phyloP scores from a whole-genome alignment of 2,888 invertebrate genomes.

The Lamproptera curius region DNA sequence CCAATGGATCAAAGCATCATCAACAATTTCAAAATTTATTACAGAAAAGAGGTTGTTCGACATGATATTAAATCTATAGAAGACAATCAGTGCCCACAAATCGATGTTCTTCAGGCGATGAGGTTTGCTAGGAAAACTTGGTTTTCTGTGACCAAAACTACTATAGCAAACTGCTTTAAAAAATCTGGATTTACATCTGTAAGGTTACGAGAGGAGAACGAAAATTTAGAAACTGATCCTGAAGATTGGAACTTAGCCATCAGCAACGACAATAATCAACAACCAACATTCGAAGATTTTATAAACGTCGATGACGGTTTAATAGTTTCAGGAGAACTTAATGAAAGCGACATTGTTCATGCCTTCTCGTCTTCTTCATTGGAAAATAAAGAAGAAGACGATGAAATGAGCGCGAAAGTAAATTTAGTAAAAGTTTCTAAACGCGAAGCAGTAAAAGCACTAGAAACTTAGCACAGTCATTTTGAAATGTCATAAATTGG shows the following conservation, averaged over 20 bases:
- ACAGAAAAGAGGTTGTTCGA: no score
- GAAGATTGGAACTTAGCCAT: constrained; percentile 19
- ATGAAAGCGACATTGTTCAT: no score
- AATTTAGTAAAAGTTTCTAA: constrained; percentile 24
- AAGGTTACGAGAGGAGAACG: constrained; percentile 17
- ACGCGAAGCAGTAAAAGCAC: constrained; percentile 28
- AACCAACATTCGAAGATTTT: constrained; percentile 17
- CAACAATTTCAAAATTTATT: no score
- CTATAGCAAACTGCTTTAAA: constrained; percentile 4
- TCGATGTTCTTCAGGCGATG: constrained; percentile 16
- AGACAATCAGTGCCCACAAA: no score
- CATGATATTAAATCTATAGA: no score
- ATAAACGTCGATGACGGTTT: constrained; percentile 17
- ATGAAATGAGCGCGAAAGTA: constrained; percentile 21
- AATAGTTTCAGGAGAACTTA: constrained; percentile 9
- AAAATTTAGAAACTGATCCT: constrained; percentile 19
- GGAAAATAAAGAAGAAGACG: constrained; percentile 22
- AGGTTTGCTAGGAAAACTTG: constrained; percentile 20
- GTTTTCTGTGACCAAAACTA: constrained; percentile 21
- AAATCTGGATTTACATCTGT: constrained; percentile 1
- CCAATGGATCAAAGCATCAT: no score
- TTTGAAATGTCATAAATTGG: constrained; percentile 25
- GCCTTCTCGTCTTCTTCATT: no score
- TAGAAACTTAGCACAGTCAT: constrained; percentile 28
- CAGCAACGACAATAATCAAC: constrained; percentile 14